A percentile compares a stretch with the other conserved stretches of the same genome.
phyloP scores from a whole-genome alignment of 35 echinoderm and acorn worm genomes.

The Apostichopus parvimensis region DNA sequence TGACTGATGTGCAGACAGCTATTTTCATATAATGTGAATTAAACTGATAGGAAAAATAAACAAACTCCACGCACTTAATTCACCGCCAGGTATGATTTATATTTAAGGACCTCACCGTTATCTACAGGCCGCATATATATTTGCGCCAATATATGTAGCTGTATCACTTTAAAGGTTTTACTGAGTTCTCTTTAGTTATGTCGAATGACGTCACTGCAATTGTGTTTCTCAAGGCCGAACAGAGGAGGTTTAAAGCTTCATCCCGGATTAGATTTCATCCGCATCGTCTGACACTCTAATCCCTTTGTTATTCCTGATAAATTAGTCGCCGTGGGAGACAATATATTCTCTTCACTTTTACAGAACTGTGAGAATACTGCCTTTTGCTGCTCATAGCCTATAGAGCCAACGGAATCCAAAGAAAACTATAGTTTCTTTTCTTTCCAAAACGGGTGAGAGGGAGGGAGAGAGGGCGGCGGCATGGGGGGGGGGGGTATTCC shows the following conservation, averaged over 20 bases:
- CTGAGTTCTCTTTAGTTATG: background rate
- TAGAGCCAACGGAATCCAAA: no score
- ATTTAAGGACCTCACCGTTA: slow-evolving; percentile 29
- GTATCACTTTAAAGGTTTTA: no score
- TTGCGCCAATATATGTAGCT: no score
- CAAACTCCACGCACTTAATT: slow-evolving; percentile 35
- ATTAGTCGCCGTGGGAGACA: background rate
- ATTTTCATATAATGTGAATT: slow-evolving; percentile 42
- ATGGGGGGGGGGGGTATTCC: no score
- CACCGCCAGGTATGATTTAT: slow-evolving; percentile 9
- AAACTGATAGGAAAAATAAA: slow-evolving; percentile 44
- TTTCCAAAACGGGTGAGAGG: no score
- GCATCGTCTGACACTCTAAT: background rate
- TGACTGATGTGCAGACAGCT: slow-evolving; percentile 40
- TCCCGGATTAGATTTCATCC: slow-evolving; percentile 4
- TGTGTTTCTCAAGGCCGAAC: background rate
- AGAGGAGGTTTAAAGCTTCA: background rate
- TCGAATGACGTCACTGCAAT: background rate
- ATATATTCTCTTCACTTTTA: no score
- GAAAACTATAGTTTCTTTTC: no score
- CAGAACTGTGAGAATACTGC: no score
- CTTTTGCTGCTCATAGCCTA: no score
- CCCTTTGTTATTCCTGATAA: slow-evolving; percentile 8
- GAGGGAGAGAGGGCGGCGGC: no score
- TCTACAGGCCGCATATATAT: background rate